A percentile compares a stretch with the other conserved stretches of the same genome.
Evolutionary conservation across 2,113 vertebrate species (phyloP).

Genomic region (Tympanuchus pallidicinctus): DNA sequence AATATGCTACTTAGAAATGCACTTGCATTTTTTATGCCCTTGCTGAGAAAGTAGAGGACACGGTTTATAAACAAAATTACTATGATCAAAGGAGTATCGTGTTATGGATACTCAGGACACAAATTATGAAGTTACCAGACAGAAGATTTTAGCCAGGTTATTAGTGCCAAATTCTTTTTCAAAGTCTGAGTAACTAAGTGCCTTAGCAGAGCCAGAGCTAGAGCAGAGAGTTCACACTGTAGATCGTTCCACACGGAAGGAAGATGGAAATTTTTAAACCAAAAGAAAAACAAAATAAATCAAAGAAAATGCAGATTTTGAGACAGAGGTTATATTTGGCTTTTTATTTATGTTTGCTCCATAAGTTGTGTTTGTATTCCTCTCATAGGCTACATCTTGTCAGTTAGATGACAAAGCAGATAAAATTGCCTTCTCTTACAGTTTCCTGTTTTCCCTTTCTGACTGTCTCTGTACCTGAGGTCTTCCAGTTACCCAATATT

Average conservation of each 20-base stretch:
- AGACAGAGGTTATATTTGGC: background rate
- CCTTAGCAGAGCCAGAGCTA: background rate
- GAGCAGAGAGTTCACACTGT: background rate
- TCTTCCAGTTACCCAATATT: background rate
- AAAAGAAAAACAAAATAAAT: background rate
- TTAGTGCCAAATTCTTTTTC: background rate
- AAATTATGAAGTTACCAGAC: rapidly evolving
- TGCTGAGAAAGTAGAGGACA: background rate
- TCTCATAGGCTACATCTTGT: background rate
- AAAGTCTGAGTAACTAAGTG: background rate
- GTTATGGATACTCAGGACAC: background rate
- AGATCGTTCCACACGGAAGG: background rate
- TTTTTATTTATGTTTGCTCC: background rate
- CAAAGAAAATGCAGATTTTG: background rate
- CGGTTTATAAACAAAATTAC: background rate
- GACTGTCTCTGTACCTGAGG: background rate
- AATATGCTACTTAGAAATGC: background rate
- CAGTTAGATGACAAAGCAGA: background rate
- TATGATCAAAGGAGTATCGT: background rate
- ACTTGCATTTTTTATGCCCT: slow-evolving; percentile 4
- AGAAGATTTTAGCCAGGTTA: background rate
- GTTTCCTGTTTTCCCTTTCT: background rate
- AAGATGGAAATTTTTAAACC: background rate
- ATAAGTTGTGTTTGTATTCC: background rate
- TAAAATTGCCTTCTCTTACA: background rate